phyloP scores from a whole-genome alignment of 2,113 vertebrate genomes.

The Thymallus thymallus region DNA sequence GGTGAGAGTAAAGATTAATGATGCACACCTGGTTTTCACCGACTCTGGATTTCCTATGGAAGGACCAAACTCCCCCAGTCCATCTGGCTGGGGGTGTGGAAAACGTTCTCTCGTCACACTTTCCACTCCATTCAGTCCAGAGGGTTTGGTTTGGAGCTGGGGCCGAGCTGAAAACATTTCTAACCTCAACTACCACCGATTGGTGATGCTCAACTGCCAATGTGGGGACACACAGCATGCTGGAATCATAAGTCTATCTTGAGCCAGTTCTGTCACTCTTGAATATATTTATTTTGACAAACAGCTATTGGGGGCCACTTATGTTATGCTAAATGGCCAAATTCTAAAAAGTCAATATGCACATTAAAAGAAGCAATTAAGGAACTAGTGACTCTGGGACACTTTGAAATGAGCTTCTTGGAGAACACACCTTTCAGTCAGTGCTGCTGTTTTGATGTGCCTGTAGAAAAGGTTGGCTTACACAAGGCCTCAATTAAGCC shows the following conservation, averaged over 20 bases:
- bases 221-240: neutral
- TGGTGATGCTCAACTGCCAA: neutral
- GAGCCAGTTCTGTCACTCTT: neutral
- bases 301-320: neutral
- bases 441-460: neutral
- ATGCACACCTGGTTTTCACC: constrained; percentile 15
- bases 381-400: no score
- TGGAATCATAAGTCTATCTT: neutral
- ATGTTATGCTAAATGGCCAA: no score
- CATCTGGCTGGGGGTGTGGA: constrained; percentile 65
- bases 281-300: neutral
- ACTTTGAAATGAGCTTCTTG: no score
- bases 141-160: constrained; percentile 63
- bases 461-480: neutral
- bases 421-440: neutral
- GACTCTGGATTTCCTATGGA: constrained; percentile 15
- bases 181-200: constrained; percentile 27
- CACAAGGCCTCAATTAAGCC: neutral
- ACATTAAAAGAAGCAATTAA: no score
- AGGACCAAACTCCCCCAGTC: constrained; percentile 25
- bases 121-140: constrained; percentile 47
- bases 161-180: constrained; percentile 58
- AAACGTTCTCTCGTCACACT: constrained; percentile 58
- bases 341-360: no score
- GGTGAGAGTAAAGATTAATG: neutral